phyloP scores from a whole-genome alignment of 2,797 vertebrate species.

The Protonibea diacanthus region DNA sequence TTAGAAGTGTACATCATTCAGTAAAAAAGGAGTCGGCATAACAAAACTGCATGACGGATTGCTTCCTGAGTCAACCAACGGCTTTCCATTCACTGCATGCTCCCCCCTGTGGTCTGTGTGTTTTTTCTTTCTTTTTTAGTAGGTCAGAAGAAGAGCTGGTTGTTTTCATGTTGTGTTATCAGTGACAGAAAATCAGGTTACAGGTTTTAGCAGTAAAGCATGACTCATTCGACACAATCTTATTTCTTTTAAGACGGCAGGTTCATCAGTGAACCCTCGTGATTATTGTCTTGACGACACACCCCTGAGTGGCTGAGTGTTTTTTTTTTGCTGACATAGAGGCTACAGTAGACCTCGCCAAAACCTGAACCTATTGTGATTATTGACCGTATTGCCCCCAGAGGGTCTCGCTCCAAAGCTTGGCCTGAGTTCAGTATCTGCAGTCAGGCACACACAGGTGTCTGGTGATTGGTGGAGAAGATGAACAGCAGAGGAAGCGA shows the following conservation, averaged over 20 bases:
- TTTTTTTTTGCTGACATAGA: background rate
- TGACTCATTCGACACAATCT: background rate
- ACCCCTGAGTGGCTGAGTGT: background rate
- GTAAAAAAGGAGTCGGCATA: slow-evolving; percentile 17
- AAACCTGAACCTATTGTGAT: slow-evolving; percentile 5
- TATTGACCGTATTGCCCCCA: background rate
- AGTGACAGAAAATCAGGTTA: slow-evolving; percentile 9
- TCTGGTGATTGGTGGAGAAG: slow-evolving; percentile 42
- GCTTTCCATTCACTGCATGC: background rate
- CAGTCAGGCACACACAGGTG: slow-evolving; percentile 4
- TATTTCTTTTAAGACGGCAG: background rate
- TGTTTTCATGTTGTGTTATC: slow-evolving; percentile 16
- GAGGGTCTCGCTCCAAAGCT: background rate
- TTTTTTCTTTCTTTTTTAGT: background rate
- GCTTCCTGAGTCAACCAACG: slow-evolving; percentile 19
- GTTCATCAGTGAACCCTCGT: background rate
- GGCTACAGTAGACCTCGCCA: background rate
- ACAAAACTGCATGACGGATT: slow-evolving; percentile 30
- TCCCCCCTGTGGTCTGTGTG: background rate
- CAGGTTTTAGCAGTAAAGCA: background rate
- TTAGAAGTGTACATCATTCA: slow-evolving; percentile 36
- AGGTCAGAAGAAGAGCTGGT: background rate
- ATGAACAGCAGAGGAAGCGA: slow-evolving; percentile 60
- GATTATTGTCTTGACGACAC: background rate
- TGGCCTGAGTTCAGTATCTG: slow-evolving; percentile 20